Conservation (phyloP, 2,113 vertebrate species). For the Ptilorrhoa leucosticta region DNA sequence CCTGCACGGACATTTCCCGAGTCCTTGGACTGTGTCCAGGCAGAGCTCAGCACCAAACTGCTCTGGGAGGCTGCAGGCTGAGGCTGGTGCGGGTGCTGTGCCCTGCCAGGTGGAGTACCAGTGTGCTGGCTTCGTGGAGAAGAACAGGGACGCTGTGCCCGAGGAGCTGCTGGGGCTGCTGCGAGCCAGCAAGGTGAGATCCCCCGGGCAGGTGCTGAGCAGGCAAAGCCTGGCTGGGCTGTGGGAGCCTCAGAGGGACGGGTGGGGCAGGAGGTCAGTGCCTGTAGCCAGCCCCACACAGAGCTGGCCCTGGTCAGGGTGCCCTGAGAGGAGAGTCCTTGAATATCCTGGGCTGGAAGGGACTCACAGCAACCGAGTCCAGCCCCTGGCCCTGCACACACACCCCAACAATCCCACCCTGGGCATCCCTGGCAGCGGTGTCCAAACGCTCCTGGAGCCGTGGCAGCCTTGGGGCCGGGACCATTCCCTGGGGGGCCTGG, state of each 20-base stretch:
- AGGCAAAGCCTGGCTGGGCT: not conserved
- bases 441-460: not conserved
- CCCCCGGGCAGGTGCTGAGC: not conserved
- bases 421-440: accelerated
- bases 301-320: not conserved
- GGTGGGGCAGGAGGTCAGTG: not conserved
- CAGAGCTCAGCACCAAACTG: not conserved
- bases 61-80: not conserved
- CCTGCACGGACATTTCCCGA: not conserved
- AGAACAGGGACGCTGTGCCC: slow-evolving; percentile 77
- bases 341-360: not conserved
- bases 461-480: not conserved
- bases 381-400: not conserved
- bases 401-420: not conserved
- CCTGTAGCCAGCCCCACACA: not conserved
- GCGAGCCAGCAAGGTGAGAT: slow-evolving; percentile 78
- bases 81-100: not conserved
- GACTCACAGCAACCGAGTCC: not conserved
- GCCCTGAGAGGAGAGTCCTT: not conserved
- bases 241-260: not conserved
- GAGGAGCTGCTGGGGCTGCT: slow-evolving; percentile 82
- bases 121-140: slow-evolving; percentile 76
- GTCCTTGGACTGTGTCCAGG: not conserved
- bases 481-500: not conserved
- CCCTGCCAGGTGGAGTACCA: slow-evolving; percentile 76